A percentile compares a stretch with the other conserved stretches of the same genome.
phyloP scores from a whole-genome alignment of 1,140 invertebrate species.

The Drosophila pandora region DNA sequence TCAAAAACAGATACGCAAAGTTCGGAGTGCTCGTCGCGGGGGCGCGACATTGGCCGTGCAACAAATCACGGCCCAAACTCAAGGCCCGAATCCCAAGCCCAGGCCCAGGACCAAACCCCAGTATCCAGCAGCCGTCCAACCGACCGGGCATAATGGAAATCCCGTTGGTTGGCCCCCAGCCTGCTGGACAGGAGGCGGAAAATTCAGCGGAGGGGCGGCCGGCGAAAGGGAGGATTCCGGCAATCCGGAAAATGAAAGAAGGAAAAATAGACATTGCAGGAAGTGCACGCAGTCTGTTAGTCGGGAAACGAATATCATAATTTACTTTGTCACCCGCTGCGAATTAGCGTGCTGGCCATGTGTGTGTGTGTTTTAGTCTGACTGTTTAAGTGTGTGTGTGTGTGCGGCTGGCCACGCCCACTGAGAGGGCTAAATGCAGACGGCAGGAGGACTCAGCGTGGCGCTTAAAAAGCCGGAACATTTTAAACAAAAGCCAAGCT shows the following conservation, averaged over 20 bases:
- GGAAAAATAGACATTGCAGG: slow-evolving; percentile 45
- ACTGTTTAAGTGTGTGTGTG: slow-evolving; percentile 18
- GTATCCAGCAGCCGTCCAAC: slow-evolving; percentile 11
- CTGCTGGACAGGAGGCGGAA: slow-evolving; percentile 23
- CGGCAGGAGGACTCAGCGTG: slow-evolving; percentile 47
- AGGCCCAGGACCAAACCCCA: neutral
- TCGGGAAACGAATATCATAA: slow-evolving; percentile 79
- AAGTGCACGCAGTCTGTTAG: slow-evolving; percentile 80
- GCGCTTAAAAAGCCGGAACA: slow-evolving; percentile 61
- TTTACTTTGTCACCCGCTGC: slow-evolving; percentile 81
- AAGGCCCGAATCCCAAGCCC: slow-evolving; percentile 22
- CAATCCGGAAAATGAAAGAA: slow-evolving; percentile 21
- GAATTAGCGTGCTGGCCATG: slow-evolving; percentile 68
- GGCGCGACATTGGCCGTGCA: slow-evolving; percentile 62
- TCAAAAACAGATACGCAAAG: slow-evolving; percentile 80
- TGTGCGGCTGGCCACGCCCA: slow-evolving; percentile 32
- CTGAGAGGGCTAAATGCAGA: slow-evolving; percentile 6
- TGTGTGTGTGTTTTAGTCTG: slow-evolving; percentile 36
- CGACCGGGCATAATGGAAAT: slow-evolving; percentile 68
- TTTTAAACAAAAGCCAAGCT: slow-evolving; percentile 71
- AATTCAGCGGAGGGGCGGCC: slow-evolving; percentile 1
- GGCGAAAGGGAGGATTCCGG: slow-evolving; percentile 9
- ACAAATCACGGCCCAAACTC: slow-evolving; percentile 68
- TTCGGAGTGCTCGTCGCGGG: slow-evolving; percentile 61
- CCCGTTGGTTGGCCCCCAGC: slow-evolving; percentile 27